Percentiles rank a stretch among this genome's conserved stretches.
Evolutionary conservation across 2,888 invertebrate species (phyloP).

Genomic region (Germaria angustata): DNA sequence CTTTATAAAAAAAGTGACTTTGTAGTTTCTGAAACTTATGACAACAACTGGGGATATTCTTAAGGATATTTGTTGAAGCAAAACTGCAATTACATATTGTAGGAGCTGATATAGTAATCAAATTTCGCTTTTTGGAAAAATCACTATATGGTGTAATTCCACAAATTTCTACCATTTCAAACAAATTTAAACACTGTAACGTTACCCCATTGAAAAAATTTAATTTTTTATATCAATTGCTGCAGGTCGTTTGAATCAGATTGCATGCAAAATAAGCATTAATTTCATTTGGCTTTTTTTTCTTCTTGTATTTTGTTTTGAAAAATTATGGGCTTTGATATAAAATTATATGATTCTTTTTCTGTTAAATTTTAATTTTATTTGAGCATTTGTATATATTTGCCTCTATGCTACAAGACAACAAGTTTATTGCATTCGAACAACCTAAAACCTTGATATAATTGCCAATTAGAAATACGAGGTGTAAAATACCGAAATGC

Average conservation of each 20-base stretch:
- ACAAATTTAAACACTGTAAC: neutral
- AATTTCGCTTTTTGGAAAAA: too few relatives aligned
- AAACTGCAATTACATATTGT: too few relatives aligned
- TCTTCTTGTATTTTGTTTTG: neutral
- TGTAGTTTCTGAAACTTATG: too few relatives aligned
- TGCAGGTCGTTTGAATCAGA: neutral
- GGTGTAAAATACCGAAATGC: constrained; percentile 63
- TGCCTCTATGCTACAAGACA: neutral
- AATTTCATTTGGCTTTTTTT: constrained; percentile 25
- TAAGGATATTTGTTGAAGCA: too few relatives aligned
- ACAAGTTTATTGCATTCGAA: neutral
- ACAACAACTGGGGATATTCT: too few relatives aligned
- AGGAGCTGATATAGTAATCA: too few relatives aligned
- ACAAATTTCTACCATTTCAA: too few relatives aligned
- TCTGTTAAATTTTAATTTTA: neutral
- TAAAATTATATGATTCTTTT: constrained; percentile 24
- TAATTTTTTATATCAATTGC: neutral
- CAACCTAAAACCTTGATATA: constrained; percentile 44
- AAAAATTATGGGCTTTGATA: constrained; percentile 29
- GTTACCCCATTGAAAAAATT: neutral
- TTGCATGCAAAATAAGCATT: constrained; percentile 60
- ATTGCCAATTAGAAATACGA: constrained; percentile 64
- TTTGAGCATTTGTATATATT: constrained; percentile 35
- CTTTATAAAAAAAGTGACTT: too few relatives aligned
- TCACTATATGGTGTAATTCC: too few relatives aligned